These are phyloP conservation scores for Lacanobia wlatinum DNA, from an alignment of 2,888 invertebrate species.

Conservation along the genomic window DNA sequence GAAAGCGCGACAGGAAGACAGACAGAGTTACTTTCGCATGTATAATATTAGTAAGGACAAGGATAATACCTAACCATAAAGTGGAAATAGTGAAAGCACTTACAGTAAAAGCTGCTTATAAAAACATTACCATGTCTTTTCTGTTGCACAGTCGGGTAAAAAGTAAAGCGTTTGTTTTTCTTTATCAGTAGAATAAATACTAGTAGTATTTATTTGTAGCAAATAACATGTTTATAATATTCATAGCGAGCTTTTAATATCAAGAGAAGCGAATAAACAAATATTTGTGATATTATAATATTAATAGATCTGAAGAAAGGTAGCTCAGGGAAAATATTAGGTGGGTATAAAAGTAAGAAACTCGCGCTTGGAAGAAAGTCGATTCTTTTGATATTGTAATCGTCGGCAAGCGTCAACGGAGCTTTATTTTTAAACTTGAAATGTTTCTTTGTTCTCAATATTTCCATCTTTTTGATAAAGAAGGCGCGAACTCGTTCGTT, in stretches of 20 bases:
- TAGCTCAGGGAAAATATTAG: constrained; percentile 28
- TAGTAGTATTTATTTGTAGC: not conserved
- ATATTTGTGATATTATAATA: constrained; percentile 8
- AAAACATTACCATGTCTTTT: not conserved
- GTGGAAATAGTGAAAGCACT: not conserved
- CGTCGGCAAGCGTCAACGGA: constrained; percentile 72
- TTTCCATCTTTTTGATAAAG: constrained; percentile 70
- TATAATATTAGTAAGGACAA: too few species aligned
- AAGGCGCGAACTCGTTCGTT: constrained; percentile 47
- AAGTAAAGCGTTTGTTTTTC: not conserved
- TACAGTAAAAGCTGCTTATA: not conserved
- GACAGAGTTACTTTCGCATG: too few species aligned
- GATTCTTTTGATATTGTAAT: constrained; percentile 74
- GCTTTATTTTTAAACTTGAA: constrained; percentile 72
- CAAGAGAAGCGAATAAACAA: constrained; percentile 14
- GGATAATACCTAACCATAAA: not conserved
- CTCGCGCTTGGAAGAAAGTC: constrained; percentile 56
- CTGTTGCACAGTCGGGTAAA: not conserved
- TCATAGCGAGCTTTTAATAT: constrained; percentile 11
- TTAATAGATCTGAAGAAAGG: constrained; percentile 18
- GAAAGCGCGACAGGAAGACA: too few species aligned
- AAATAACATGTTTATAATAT: constrained; percentile 7
- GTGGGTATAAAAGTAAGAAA: constrained; percentile 28
- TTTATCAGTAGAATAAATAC: not conserved
- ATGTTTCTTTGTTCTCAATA: constrained; percentile 74